These are phyloP conservation scores for Manis pentadactyla DNA, from an alignment of 2,797 vertebrate genomes.

Conservation along the genomic window DNA sequence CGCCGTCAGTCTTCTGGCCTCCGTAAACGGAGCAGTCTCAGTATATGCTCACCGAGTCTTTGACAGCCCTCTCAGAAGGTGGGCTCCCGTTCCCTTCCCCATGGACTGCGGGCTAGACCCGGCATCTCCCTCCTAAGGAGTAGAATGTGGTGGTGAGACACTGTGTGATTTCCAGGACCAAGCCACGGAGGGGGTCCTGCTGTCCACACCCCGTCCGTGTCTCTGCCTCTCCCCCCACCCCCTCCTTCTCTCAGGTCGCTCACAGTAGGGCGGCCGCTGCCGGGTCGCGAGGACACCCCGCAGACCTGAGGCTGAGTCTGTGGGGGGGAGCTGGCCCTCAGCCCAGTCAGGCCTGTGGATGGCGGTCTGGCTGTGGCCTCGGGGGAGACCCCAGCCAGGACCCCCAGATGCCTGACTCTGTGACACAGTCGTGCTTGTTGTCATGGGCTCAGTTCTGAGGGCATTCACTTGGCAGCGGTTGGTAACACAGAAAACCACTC, in stretches of 20 bases:
- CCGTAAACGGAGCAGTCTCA: not conserved
- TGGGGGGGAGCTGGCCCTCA: not conserved
- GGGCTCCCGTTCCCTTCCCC: not conserved
- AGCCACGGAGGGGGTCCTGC: not conserved
- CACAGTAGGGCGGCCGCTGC: not conserved
- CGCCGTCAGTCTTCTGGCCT: no score
- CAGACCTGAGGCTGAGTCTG: accelerated
- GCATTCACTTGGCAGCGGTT: not conserved
- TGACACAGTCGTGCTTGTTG: not conserved
- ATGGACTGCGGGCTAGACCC: accelerated
- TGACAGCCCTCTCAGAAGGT: not conserved
- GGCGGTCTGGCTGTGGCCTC: not conserved
- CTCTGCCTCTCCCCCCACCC: accelerated
- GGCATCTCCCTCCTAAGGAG: not conserved
- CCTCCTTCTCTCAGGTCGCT: no score
- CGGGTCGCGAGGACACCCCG: no score
- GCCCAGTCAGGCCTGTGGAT: not conserved
- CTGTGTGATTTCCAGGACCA: not conserved
- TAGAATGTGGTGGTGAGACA: accelerated
- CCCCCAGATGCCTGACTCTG: not conserved
- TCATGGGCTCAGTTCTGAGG: not conserved
- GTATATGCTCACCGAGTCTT: accelerated
- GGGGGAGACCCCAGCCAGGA: accelerated
- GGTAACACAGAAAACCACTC: no score
- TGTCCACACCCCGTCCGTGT: no score